Evolutionary conservation across 1,140 invertebrate species (phyloP).

Genomic region (Apis cerana): DNA sequence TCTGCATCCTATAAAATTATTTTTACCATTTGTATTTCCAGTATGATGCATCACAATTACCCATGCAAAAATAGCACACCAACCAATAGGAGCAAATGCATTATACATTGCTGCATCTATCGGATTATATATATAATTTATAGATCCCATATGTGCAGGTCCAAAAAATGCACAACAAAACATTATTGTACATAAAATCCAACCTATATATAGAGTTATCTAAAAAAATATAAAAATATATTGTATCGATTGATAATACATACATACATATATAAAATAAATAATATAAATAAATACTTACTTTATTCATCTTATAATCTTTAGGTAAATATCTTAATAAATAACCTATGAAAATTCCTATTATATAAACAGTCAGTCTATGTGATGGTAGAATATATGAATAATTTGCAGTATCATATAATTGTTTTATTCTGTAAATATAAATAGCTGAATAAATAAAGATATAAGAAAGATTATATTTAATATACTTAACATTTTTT

Average conservation of each 20-base stretch:
- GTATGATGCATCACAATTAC: constrained; percentile 84
- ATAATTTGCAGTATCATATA: constrained; percentile 85
- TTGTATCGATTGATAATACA: background rate
- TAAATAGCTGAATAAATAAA: background rate
- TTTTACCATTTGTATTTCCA: constrained; percentile 82
- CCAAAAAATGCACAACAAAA: constrained; percentile 83
- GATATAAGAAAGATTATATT: background rate
- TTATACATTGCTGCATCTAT: constrained; percentile 86
- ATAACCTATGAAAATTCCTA: constrained; percentile 85
- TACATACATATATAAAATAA: too few relatives aligned
- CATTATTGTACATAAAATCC: constrained; percentile 80
- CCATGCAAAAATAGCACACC: constrained; percentile 87
- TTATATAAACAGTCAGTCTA: constrained; percentile 86
- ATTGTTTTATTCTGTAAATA: constrained; percentile 82
- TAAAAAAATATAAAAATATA: constrained; percentile 70
- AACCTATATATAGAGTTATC: constrained; percentile 82
- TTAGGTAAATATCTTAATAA: constrained; percentile 81
- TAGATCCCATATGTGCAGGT: constrained; percentile 85
- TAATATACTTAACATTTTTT: background rate
- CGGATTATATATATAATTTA: constrained; percentile 85
- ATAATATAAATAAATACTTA: constrained; percentile 49
- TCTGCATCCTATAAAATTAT: background rate
- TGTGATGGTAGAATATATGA: constrained; percentile 87
- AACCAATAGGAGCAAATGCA: constrained; percentile 87
- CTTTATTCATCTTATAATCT: constrained; percentile 77